Evolutionary conservation across 2,888 invertebrate species (phyloP).

Genomic region (Sesamia inferens): DNA sequence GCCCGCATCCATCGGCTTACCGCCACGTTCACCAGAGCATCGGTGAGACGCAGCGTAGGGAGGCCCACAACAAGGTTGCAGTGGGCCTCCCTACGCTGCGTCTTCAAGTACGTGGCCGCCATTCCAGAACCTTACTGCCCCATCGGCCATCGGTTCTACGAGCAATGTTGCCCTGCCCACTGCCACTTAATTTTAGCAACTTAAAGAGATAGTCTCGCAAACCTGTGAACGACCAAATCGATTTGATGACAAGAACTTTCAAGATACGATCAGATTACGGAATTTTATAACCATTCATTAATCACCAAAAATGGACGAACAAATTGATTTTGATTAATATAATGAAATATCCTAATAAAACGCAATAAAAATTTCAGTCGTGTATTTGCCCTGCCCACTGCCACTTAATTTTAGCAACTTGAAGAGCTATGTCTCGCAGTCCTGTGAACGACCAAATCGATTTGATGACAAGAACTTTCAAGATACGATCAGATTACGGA

Average conservation of each 20-base stretch:
- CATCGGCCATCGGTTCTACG: too few relatives aligned
- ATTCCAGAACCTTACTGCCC: too few relatives aligned
- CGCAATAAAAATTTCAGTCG: slow-evolving; percentile 39
- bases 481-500: slow-evolving; percentile 7
- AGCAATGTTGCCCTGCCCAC: too few relatives aligned
- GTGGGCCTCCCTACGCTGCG: too few relatives aligned
- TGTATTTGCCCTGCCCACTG: slow-evolving; percentile 20
- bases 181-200: too few relatives aligned
- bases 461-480: slow-evolving; percentile 12
- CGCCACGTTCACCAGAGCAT: too few relatives aligned
- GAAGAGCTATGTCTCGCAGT: neutral
- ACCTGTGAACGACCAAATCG: neutral
- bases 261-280: slow-evolving; percentile 8
- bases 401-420: too few relatives aligned
- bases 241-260: slow-evolving; percentile 9
- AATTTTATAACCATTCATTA: slow-evolving; percentile 31
- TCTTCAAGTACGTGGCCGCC: too few relatives aligned
- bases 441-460: neutral
- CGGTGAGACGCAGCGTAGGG: too few relatives aligned
- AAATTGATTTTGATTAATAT: slow-evolving; percentile 57
- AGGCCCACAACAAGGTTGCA: too few relatives aligned
- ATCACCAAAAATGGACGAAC: slow-evolving; percentile 47
- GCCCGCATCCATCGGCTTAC: too few relatives aligned
- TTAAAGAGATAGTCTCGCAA: too few relatives aligned
- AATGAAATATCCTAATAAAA: slow-evolving; percentile 55